Conservation (phyloP, 2,113 vertebrate genomes). For the Natator depressus region DNA sequence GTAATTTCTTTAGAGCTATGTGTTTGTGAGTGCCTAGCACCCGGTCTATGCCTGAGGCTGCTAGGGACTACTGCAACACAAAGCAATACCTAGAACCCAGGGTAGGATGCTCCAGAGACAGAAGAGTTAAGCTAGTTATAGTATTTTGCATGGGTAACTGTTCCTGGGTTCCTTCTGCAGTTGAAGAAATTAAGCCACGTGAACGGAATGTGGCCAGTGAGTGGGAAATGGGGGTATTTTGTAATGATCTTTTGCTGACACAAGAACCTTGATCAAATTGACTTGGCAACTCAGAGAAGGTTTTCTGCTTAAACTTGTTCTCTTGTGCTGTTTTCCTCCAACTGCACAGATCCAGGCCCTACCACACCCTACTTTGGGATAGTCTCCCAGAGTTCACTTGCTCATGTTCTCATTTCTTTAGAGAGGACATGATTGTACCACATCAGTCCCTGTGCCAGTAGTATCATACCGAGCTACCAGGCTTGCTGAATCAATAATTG, state of each 20-base stretch:
- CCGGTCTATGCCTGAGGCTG: neutral
- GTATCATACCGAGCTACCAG: neutral
- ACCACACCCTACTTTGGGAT: neutral
- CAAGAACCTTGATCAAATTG: neutral
- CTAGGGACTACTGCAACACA: neutral
- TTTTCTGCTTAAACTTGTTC: neutral
- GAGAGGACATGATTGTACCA: neutral
- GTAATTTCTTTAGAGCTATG: neutral
- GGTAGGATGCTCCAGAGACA: neutral
- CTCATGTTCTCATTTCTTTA: neutral
- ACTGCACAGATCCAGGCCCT: neutral
- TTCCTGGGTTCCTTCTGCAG: neutral
- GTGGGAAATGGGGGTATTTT: neutral
- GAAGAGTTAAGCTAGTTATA: neutral
- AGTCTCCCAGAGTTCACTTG: neutral
- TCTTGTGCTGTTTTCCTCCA: neutral
- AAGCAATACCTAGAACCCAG: neutral
- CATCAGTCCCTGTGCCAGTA: neutral
- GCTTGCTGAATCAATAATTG: neutral
- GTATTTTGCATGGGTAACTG: neutral
- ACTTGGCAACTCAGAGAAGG: neutral
- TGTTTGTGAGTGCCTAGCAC: neutral
- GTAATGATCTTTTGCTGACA: neutral
- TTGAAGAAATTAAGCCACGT: neutral
- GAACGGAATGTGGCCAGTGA: neutral